These are phyloP conservation scores for Aplodontia rufa DNA, from an alignment of 2,113 vertebrate genomes.

Conservation along the genomic window DNA sequence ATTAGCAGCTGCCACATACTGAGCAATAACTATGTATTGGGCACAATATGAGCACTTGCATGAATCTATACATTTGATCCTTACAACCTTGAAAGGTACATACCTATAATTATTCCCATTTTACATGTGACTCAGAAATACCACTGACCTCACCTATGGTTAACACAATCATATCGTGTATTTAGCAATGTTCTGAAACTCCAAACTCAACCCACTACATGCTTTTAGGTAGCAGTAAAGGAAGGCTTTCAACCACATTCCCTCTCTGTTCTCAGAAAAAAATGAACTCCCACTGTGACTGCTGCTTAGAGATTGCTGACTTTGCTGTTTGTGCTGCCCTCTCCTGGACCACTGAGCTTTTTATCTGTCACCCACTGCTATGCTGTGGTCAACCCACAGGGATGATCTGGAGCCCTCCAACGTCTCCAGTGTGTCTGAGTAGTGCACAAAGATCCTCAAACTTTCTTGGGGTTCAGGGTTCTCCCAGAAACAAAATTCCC, in stretches of 20 bases:
- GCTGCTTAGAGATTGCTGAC: neutral
- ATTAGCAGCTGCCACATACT: neutral
- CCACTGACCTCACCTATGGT: neutral
- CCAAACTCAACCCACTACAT: neutral
- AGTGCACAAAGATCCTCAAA: neutral
- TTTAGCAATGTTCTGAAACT: neutral
- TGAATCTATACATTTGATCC: neutral
- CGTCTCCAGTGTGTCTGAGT: neutral
- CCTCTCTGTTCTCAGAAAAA: neutral
- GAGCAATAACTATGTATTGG: neutral
- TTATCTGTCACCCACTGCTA: neutral
- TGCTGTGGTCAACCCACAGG: too few relatives aligned
- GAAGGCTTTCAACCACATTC: neutral
- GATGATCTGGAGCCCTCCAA: neutral
- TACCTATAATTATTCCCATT: neutral
- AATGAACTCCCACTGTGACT: neutral
- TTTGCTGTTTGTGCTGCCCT: neutral
- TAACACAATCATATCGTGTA: neutral
- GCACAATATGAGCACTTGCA: neutral
- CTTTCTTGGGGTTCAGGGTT: neutral
- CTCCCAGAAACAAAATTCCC: constrained; percentile 16
- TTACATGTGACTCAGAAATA: neutral
- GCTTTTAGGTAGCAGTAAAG: neutral
- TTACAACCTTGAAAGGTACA: neutral
- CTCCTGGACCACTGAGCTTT: neutral